phyloP scores from a whole-genome alignment of 2,888 invertebrate genomes.

The Smittia aterrima region DNA sequence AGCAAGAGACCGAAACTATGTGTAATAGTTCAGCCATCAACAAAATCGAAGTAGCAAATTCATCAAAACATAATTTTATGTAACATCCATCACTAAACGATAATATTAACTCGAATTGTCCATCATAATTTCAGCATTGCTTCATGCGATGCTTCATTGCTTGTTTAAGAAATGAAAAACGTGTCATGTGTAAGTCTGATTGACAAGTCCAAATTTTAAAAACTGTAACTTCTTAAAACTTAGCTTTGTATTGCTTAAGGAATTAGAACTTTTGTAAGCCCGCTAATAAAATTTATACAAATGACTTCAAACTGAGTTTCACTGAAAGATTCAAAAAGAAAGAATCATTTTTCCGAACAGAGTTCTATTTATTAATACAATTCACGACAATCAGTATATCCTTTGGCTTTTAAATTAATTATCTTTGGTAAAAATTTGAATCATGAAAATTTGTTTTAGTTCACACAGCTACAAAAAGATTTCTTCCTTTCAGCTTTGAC shows the following conservation, averaged over 20 bases:
- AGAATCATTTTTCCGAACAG: too few species aligned
- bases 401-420: not conserved
- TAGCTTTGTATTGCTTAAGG: not conserved
- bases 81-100: too few species aligned
- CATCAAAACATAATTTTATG: too few species aligned
- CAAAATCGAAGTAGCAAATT: too few species aligned
- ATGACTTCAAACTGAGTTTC: not conserved
- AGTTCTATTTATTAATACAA: not conserved
- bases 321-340: too few species aligned
- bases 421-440: not conserved
- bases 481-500: too few species aligned
- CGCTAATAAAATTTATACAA: not conserved
- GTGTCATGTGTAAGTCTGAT: slow-evolving; percentile 26
- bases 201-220: slow-evolving; percentile 3
- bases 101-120: too few species aligned
- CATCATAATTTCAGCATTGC: not conserved
- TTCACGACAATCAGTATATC: not conserved
- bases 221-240: not conserved
- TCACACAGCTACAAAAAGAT: too few species aligned
- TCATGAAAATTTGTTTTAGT: not conserved
- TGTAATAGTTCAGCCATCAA: slow-evolving; percentile 51
- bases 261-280: slow-evolving; percentile 9
- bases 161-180: not conserved
- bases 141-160: not conserved
- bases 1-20: slow-evolving; percentile 62